Evolutionary conservation across 2,888 invertebrate genomes (phyloP), one percentile per base, ranked within the genome.

Genomic region (Torymus auratus): DNA sequence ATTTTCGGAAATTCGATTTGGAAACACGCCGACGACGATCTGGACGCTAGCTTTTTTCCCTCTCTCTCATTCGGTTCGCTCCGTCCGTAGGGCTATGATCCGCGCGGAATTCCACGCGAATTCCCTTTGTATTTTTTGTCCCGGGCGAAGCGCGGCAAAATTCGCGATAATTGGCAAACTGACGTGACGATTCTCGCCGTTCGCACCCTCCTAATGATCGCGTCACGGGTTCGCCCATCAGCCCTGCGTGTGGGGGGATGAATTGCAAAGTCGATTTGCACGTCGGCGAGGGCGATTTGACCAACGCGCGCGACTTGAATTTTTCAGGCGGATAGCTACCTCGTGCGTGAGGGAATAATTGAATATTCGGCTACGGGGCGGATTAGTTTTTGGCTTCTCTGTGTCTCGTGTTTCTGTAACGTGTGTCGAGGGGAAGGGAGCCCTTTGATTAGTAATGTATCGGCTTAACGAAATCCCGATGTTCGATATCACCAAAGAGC

Each of bases 1-100:
- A 84, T 87, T 88, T 88, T 86, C 84, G 83, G 82, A 81, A 87
- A 88, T 86, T 87, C 86, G 85, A 87, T 87, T 88, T 84, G 76
- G 68, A 50, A 68, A 77, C 76, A 67, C 52, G 52, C 20, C 75
- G 74, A 53, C 72, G 73, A 75, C 15, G 70, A 23, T 5, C n/a
- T 50, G n/a, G 2, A 50, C 2, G 7, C 23, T 50, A 41, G n/a
- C 15, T 23, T 2, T 14, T 15, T 55, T 52, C 14, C n/a, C 23
- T 68, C 65, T 61, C 61, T 60, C 65, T 75, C n/a, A 52, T 2
- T 0, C 11, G 17, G 10, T 56, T 12, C 52, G 20, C 7, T 41
- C 41, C 1, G 7, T 41, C 5, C 41, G 41, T 41, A 41, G 41
- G 41, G 41, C 50, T 55, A 58, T 78, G 64, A 72, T 77, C 65